Percentiles rank a stretch among this genome's conserved stretches.
These are phyloP conservation scores for Choristoneura rosaceana DNA, from an alignment of 2,888 invertebrate species.

Conservation along the genomic window DNA sequence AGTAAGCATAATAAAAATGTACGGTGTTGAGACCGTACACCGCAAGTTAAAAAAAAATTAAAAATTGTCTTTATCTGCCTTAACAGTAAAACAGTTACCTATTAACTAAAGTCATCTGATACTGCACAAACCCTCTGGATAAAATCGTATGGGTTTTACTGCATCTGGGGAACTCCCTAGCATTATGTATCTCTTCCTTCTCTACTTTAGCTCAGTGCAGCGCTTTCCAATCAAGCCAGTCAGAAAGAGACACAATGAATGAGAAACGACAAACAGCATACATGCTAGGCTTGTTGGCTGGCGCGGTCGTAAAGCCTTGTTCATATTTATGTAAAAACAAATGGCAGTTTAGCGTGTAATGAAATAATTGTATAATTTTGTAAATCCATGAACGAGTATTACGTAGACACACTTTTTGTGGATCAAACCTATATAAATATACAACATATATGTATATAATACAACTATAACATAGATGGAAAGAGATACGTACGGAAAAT, in stretches of 20 bases:
- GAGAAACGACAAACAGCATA: not conserved
- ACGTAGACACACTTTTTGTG: too few species aligned
- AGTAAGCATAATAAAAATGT: too few species aligned
- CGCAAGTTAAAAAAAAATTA: too few species aligned
- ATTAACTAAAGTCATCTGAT: not conserved
- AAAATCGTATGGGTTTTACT: not conserved
- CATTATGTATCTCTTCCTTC: not conserved
- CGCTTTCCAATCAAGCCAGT: not conserved
- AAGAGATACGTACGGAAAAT: too few species aligned
- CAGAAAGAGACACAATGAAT: not conserved
- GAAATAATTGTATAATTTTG: too few species aligned
- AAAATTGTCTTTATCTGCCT: too few species aligned
- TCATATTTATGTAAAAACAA: not conserved
- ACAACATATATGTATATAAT: too few species aligned
- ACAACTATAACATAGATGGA: too few species aligned
- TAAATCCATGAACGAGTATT: too few species aligned
- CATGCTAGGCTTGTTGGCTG: not conserved
- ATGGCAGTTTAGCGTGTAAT: not conserved
- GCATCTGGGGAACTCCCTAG: not conserved
- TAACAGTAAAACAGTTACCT: too few species aligned
- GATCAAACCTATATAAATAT: too few species aligned
- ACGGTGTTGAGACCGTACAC: too few species aligned
- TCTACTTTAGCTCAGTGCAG: not conserved
- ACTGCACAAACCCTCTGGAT: not conserved
- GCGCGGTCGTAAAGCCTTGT: conserved; percentile 14